These are phyloP conservation scores for Lanius ludovicianus DNA, from an alignment of 2,113 vertebrate species.

Conservation along the genomic window DNA sequence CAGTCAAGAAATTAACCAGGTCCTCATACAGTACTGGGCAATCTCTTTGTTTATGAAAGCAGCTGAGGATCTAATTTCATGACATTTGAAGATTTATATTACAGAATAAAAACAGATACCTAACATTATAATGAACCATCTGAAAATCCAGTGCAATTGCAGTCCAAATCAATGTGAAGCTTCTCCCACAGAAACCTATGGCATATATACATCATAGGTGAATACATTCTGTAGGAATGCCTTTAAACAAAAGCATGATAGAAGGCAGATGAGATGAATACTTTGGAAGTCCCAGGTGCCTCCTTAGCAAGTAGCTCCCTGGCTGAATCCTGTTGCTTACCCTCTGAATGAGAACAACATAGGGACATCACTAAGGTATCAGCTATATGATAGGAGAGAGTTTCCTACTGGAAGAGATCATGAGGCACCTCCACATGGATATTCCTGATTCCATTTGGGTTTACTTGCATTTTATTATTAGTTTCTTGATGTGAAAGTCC, in stretches of 20 bases:
- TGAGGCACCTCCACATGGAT: not conserved
- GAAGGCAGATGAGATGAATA: not conserved
- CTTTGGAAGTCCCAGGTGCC: not conserved
- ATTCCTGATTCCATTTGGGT: not conserved
- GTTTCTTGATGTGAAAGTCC: not conserved
- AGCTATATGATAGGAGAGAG: not conserved
- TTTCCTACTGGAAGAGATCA: not conserved
- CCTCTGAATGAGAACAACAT: not conserved
- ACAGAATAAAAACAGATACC: not conserved
- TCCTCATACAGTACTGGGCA: not conserved
- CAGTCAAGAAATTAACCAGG: not conserved
- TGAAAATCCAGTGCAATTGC: not conserved
- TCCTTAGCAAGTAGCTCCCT: not conserved
- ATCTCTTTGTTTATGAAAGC: not conserved
- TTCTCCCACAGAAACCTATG: not conserved
- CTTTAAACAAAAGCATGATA: not conserved
- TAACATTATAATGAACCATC: not conserved
- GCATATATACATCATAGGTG: not conserved
- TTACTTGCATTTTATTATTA: not conserved
- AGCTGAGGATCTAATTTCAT: not conserved
- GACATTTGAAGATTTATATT: not conserved
- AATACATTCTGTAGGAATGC: not conserved
- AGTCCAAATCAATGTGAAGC: not conserved
- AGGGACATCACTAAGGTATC: not conserved
- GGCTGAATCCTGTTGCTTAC: not conserved